Conservation (phyloP, 2,113 vertebrate species). For the Gopherus evgoodei region DNA sequence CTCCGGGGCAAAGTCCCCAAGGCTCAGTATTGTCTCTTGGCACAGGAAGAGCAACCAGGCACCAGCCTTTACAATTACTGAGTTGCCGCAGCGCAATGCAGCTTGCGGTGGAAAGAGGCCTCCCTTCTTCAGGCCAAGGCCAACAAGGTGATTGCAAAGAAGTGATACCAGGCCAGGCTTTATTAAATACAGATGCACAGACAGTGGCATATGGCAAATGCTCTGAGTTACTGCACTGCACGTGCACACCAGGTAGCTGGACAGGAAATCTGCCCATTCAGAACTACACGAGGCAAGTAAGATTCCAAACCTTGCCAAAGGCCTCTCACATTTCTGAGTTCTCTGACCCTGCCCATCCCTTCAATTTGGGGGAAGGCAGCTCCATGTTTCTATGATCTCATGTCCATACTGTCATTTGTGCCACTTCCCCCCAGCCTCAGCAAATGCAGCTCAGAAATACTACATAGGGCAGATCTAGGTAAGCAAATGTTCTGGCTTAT, state of each 20-base stretch:
- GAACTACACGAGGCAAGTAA: rapidly evolving
- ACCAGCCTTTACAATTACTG: neutral
- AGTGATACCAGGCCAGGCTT: rapidly evolving
- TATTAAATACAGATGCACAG: neutral
- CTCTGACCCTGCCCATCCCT: rapidly evolving
- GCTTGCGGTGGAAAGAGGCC: rapidly evolving
- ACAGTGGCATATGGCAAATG: neutral
- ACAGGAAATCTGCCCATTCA: neutral
- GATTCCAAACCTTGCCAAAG: neutral
- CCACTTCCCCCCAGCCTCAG: neutral
- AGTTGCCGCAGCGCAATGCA: rapidly evolving
- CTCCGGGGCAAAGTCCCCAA: neutral
- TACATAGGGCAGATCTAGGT: neutral
- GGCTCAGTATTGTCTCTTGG: neutral
- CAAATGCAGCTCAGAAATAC: neutral
- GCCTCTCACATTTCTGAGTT: neutral
- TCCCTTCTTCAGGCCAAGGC: neutral
- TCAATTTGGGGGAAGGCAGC: neutral
- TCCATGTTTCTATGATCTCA: neutral
- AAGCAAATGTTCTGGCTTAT: neutral
- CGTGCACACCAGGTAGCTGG: rapidly evolving
- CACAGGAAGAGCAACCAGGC: neutral
- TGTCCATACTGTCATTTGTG: neutral
- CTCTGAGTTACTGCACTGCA: neutral
- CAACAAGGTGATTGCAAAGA: rapidly evolving